Conservation (phyloP, 2,113 vertebrate genomes). For the Eleginops maclovinus region DNA sequence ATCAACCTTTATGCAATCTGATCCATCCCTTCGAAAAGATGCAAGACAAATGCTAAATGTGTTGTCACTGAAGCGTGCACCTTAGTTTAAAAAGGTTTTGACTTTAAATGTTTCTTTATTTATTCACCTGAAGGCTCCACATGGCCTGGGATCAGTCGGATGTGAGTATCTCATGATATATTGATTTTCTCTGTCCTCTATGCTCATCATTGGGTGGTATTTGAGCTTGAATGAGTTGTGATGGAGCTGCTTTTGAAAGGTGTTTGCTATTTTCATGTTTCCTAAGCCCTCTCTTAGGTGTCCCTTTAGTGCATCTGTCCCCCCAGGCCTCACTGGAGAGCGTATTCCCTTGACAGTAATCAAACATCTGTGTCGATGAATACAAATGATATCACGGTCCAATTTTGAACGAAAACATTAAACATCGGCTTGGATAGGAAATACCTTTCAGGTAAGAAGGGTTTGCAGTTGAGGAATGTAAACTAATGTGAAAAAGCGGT, state of each 20-base stretch:
- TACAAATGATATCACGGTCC: background rate
- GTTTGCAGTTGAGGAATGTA: background rate
- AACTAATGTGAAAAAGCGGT: too few relatives aligned
- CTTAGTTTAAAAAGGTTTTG: too few relatives aligned
- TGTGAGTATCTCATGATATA: slow-evolving; percentile 42
- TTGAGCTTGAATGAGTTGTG: slow-evolving; percentile 17
- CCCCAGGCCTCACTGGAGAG: background rate
- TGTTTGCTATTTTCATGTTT: slow-evolving; percentile 37
- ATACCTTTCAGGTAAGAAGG: background rate
- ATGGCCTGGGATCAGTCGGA: slow-evolving; percentile 32
- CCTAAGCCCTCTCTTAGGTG: background rate
- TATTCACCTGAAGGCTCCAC: slow-evolving; percentile 42
- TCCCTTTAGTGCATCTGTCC: slow-evolving; percentile 16
- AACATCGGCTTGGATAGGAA: background rate
- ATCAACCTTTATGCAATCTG: too few relatives aligned
- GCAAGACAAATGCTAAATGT: too few relatives aligned
- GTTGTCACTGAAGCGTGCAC: too few relatives aligned
- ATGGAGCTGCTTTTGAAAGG: slow-evolving; percentile 28
- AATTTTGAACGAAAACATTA: background rate
- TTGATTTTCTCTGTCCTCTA: slow-evolving; percentile 32
- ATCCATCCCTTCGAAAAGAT: too few relatives aligned
- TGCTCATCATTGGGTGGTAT: slow-evolving; percentile 4
- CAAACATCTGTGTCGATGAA: slow-evolving; percentile 24
- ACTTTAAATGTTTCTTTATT: slow-evolving; percentile 18
- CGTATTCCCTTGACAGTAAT: slow-evolving; percentile 20